Evolutionary conservation across 30 jellyfish, hydroid and myxozoan genomes (phyloP), one percentile per base, ranked within the genome.

Genomic region (Hydra vulgaris): DNA sequence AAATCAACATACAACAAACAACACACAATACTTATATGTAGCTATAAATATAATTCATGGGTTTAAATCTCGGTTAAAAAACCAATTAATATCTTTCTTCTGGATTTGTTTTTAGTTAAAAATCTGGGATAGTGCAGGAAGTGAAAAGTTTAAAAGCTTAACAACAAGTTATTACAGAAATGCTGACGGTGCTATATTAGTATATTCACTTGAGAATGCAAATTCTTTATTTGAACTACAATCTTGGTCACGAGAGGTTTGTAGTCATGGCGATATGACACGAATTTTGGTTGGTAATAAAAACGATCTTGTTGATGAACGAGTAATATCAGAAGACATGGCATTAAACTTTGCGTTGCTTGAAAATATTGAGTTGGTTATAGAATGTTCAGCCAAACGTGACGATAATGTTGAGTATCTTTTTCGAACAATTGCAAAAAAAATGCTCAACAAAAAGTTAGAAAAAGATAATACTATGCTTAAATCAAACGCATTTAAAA

Each of bases 121-220:
- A 76, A 87, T 91, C 1, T 91, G 98, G 98, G 98, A 91, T 82
- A 91, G 98, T 72, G 98, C 98, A 22, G 98, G 98, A 7, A 87
- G 85, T 25, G 98, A 91, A 80, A 87, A 95, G 22, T 91, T 86
- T 84, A 83, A 81, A 26, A 82, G 98, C 56, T 18, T 91, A 17
- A 84, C 98, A 27, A 67, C 96, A 40, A 91, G 98, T 55, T 91
- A 91, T 73, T 91, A 86, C 84, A 70, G 98, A 79, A 91, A 86
- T 72, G 94, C 98, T 7, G 98, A 91, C 76, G 98, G 96, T 19
- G 98, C 98, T 27, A 83, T 91, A 23, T 19, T 91, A 72, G 95
- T 86, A 26, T 91, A 91, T 79, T 70, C 94, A 53, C 77, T 86
- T 18, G 93, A 91, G 80, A 54, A 83, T 78, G 88, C 87, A 75